phyloP scores from a whole-genome alignment of 2,888 invertebrate species.

The Conus canariensis region DNA sequence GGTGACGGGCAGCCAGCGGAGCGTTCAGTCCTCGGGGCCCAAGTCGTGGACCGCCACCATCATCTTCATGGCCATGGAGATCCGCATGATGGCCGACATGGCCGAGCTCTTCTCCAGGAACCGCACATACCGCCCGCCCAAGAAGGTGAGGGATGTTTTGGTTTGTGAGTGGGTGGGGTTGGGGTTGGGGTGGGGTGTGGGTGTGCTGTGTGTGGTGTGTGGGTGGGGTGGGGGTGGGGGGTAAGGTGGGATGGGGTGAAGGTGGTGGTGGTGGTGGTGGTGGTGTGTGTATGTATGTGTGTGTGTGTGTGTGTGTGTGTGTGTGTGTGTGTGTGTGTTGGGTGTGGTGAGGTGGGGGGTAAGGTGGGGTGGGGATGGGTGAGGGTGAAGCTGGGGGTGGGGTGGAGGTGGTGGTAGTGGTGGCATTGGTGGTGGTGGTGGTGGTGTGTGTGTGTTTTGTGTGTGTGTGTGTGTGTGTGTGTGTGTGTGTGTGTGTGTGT shows the following conservation, averaged over 20 bases:
- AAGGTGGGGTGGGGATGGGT: too few species aligned
- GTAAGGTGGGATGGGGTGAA: background rate
- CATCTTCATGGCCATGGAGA: slow-evolving; percentile 64
- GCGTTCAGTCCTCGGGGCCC: background rate
- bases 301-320: too few species aligned
- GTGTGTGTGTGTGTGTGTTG: too few species aligned
- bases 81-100: slow-evolving; percentile 62
- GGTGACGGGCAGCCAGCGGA: slow-evolving; percentile 3
- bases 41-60: slow-evolving; percentile 61
- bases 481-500: background rate
- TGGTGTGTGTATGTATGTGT: background rate
- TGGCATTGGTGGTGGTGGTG: too few species aligned
- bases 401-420: too few species aligned
- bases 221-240: background rate
- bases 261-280: background rate
- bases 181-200: background rate
- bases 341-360: too few species aligned
- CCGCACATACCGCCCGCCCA: background rate
- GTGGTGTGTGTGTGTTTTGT: too few species aligned
- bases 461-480: too few species aligned
- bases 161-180: background rate
- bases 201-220: background rate
- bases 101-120: slow-evolving; percentile 56
- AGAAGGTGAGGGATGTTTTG: background rate
- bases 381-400: too few species aligned